Conservation (phyloP, 1,140 invertebrate species). For the Drosophila jambulina region DNA sequence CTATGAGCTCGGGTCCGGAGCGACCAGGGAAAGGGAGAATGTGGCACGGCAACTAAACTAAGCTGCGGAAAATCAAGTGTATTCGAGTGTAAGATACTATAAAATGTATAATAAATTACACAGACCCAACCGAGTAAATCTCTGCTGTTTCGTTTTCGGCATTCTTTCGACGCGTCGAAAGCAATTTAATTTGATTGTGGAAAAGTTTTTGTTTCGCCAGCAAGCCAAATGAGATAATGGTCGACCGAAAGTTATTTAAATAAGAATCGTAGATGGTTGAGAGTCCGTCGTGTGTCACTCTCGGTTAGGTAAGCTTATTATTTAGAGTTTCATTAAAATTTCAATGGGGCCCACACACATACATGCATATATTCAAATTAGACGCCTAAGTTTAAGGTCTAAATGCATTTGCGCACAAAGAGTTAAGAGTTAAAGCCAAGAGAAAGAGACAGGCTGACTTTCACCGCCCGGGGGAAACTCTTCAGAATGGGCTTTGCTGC, state of each 20-base stretch:
- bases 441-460: background rate
- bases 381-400: background rate
- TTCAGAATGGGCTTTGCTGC: conserved; percentile 13
- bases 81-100: conserved; percentile 51
- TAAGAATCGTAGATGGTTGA: conserved; percentile 16
- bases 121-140: conserved; percentile 30
- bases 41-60: conserved; percentile 10
- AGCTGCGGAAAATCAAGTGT: conserved; percentile 40
- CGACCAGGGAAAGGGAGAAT: background rate
- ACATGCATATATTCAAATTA: conserved; percentile 13
- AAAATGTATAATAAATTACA: conserved; percentile 35
- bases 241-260: conserved; percentile 32
- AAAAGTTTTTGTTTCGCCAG: conserved; percentile 41
- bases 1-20: conserved; percentile 4
- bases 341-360: background rate
- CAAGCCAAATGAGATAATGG: conserved; percentile 28
- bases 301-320: conserved; percentile 31
- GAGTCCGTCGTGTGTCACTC: conserved; percentile 4
- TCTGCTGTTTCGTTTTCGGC: conserved; percentile 37
- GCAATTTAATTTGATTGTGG: conserved; percentile 47
- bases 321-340: conserved; percentile 33
- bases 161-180: conserved; percentile 34
- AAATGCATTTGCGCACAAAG: conserved; percentile 24
- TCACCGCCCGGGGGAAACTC: conserved; percentile 6
- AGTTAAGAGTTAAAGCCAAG: conserved; percentile 11